Base-by-base conservation (phyloP, 2,113 vertebrate species). In the Struthidea cinerea region DNA sequence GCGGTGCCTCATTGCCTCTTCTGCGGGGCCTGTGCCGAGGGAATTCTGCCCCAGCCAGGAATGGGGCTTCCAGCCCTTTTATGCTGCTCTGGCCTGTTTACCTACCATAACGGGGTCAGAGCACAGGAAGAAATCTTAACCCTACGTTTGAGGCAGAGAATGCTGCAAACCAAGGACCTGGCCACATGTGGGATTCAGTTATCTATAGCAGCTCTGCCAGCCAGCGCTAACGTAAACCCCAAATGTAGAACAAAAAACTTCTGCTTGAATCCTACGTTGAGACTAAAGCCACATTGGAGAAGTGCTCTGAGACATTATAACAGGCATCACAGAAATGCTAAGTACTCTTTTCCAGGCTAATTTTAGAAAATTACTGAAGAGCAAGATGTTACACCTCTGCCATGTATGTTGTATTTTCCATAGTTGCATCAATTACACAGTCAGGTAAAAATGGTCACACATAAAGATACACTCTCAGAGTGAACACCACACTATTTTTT, bases 91-190 rank as follows among this genome's bases (percentile, higher is more conserved):
- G 1, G 96, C 88, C 96, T 93, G 88, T 97, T 97, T 96, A 92
- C 90, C 92, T 56, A 87, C 86, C 69, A 59, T 12, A 64, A 42
- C 13, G 11, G 90, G 95, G 96, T 96, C 96, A 96, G 65, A 94
- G 84, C 84, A 91, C 95, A 96, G 96, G 93, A 95, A 97, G 92
- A 75, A 75, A 93, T 87, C 83, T 84, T 94, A 95, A 94, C 92
- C 94, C 69, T 18, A 8, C 35, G 6, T 87, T 89, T 52, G 83
- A 90, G 82, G 76, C 28, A 33, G 71, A 56, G 71, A 93, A 55
- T 35, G 65, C 80, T 84, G 70, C 84, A 56, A 42, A 47, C 21
- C 1, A 59, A 61, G 84, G 79, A 71, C 61, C 61, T 13, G 37
- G 78, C 86, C 86, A 92, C 80, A 82, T 64, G 44, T 84, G 86